Conservation (phyloP, 2,797 vertebrate species). For the Esox lucius region DNA sequence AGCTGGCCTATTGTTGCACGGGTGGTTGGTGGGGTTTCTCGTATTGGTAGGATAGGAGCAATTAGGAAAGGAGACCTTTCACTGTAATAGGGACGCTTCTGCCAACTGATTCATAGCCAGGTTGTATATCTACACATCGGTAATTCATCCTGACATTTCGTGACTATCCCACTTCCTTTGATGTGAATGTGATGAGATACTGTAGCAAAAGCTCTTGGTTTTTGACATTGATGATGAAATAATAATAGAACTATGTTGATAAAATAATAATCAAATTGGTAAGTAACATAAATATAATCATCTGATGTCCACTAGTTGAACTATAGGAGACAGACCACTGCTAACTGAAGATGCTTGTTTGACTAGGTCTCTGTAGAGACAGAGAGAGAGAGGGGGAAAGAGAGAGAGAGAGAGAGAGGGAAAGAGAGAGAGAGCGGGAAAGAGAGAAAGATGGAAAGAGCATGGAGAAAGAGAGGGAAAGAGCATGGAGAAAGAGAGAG, state of each 20-base stretch:
- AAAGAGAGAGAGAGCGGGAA: conserved; percentile 24
- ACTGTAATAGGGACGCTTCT: conserved; percentile 35
- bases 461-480: conserved; percentile 39
- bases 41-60: conserved; percentile 69
- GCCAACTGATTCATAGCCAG: conserved; percentile 72
- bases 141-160: conserved; percentile 77
- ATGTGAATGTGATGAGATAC: conserved; percentile 70
- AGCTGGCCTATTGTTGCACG: conserved; percentile 45
- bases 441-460: conserved; percentile 31
- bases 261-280: conserved; percentile 72
- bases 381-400: not conserved
- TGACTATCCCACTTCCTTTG: conserved; percentile 69
- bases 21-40: conserved; percentile 56
- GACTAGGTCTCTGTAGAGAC: conserved; percentile 24
- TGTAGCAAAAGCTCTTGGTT: too few species aligned
- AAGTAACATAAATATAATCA: conserved; percentile 67
- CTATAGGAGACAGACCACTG: conserved; percentile 68
- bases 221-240: too few species aligned
- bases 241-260: conserved; percentile 71
- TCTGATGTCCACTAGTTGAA: conserved; percentile 74
- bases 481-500: not conserved
- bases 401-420: conserved; percentile 13
- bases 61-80: conserved; percentile 74
- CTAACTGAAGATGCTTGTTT: conserved; percentile 61
- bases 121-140: conserved; percentile 74